Evolutionary conservation across 2,113 vertebrate species (phyloP), one percentile per base, ranked within the genome.

Genomic region (Sinocyclocheilus grahami): DNA sequence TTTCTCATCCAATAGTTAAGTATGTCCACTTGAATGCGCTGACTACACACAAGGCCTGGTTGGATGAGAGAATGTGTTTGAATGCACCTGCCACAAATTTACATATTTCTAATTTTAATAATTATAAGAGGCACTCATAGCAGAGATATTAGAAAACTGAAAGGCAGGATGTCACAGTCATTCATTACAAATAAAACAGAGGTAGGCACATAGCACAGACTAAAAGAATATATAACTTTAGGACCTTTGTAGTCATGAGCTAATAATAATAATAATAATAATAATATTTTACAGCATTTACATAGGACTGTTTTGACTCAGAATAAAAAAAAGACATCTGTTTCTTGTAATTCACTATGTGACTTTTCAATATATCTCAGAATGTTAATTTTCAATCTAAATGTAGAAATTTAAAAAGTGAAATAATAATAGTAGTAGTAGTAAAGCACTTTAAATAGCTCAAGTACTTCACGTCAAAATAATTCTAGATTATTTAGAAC

Each of bases 41-140:
- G 1, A 74, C 10, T 42, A 42, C 71, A 74, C 37, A 13, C 69
- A 42, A 37, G 20, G 10, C 71, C 37, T n/a, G 18, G 20, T 12
- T 2, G 10, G 0, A 74, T 74, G 37, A 42, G 37, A 22, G 10
- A 3, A 22, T n/a, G 69, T 72, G 37, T 87, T 90, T 91, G 87
- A 92, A 91, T 90, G 88, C 86, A 86, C 87, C 65, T 84, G 86
- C 84, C 83, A 88, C 67, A 81, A 79, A 89, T 88, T 78, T 72
- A 86, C 91, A 91, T 89, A 78, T 90, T 86, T 88, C 84, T 90
- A 22, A 86, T 91, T 92, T 91, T 87, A 79, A 91, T 92, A 87
- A 93, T 93, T 86, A 89, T 65, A 92, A 87, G 4, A 74, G 71
- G 37, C 71, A 74, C 20, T 74, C 18, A n/a, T 46, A 6, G 37